Base-by-base conservation (phyloP, 2,888 invertebrate species). In the Blera fallax region DNA sequence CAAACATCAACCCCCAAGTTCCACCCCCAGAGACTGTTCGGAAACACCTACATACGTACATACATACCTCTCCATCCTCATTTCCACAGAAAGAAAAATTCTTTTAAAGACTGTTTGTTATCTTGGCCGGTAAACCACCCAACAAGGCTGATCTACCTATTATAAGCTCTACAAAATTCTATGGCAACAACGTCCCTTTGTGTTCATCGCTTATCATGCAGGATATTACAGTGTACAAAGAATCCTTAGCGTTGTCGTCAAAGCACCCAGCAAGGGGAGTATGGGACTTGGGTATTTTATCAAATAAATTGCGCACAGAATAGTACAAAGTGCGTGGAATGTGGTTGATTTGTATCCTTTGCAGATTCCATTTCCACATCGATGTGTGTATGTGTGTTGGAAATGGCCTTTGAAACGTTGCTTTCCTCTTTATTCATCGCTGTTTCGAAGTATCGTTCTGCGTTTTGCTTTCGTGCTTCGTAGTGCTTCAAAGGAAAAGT, bases 11-110 rank as follows among this genome's bases (percentile, higher is more conserved):
- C 80, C 85, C 85, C 45, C 50, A 72, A 65, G 85, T 85, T 77
- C 81, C 85, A 85, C 81, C 85, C 85, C 81, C 85, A 72, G 40
- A 52, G 56, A 67, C n/a, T 58, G 74, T 72, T 79, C 64, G 29
- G 27, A 52, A 37, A 67, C 34, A 16, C 24, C 40, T n/a, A 14
- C n/a, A n/a, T n/a, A n/a, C n/a, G n/a, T n/a, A n/a, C n/a, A n/a
- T n/a, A n/a, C n/a, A n/a, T 10, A 21, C 8, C 32, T 14, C 21
- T 4, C 8, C 52, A 24, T 14, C 8, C 50, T 78, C 34, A 69
- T 34, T 70, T 69, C 32, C 54, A 32, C 16, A 16, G 11, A 16
- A 18, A 24, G 45, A 21, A 27, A 48, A 54, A 79, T 54, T 56
- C 78, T 72, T 77, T 77, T 50, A 56, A 79, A 64, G 40, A 21